Evolutionary conservation across 2,797 vertebrate genomes (phyloP).

Genomic region (Macroramphosus scolopax): DNA sequence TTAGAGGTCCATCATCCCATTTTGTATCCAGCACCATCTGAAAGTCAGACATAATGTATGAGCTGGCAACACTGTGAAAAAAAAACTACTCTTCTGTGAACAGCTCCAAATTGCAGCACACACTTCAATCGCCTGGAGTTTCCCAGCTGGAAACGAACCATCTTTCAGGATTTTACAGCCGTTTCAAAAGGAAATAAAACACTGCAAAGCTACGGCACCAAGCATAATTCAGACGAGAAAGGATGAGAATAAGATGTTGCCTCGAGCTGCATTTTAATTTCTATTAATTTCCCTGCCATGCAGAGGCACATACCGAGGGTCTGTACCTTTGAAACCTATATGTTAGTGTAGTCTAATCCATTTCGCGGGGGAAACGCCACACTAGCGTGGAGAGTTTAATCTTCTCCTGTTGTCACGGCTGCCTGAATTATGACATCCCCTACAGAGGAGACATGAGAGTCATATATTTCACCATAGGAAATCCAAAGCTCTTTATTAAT

Average conservation of each 20-base stretch:
- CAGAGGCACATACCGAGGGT: conserved; percentile 9
- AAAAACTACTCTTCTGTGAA: conserved; percentile 47
- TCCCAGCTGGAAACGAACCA: conserved; percentile 58
- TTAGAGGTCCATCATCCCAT: conserved; percentile 19
- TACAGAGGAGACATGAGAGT: conserved; percentile 65
- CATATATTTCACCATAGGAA: conserved; percentile 49
- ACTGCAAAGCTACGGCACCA: conserved; percentile 12
- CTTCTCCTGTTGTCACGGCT: conserved; percentile 77
- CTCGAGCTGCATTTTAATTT: conserved; percentile 32
- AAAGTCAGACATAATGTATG: conserved; percentile 43
- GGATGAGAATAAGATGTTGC: conserved; percentile 16
- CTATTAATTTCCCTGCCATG: conserved; percentile 25
- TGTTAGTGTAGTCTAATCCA: conserved; percentile 89
- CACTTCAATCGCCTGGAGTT: conserved; percentile 43
- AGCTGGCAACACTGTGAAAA: conserved; percentile 5
- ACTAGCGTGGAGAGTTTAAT: conserved; percentile 80
- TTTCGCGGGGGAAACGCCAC: conserved; percentile 77
- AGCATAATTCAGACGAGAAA: conserved; percentile 25
- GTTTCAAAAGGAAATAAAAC: conserved; percentile 50
- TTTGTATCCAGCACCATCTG: conserved; percentile 59
- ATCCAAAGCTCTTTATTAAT: conserved; percentile 56
- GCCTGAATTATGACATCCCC: conserved; percentile 87
- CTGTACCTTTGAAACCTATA: conserved; percentile 83
- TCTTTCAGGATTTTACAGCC: conserved; percentile 50
- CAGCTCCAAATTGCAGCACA: conserved; percentile 51